phyloP scores from a whole-genome alignment of 2,797 vertebrate genomes.

The Gadopsis bispinosus region DNA sequence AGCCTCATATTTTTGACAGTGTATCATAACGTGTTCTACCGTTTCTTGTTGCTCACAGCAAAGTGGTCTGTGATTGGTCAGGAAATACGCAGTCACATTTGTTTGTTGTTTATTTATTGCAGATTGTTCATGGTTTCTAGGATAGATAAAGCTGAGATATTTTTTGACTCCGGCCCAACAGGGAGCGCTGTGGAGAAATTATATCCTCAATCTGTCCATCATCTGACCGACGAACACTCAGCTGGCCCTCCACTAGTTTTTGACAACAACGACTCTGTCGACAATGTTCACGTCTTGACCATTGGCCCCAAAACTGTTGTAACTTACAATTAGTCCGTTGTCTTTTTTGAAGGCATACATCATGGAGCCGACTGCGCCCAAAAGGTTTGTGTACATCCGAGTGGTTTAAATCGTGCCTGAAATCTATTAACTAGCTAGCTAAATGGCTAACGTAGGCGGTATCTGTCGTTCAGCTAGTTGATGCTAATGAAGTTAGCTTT shows the following conservation, averaged over 20 bases:
- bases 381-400: conserved; percentile 71
- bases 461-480: conserved; percentile 33
- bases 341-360: conserved; percentile 5
- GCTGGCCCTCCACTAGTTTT: conserved; percentile 73
- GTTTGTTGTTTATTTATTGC: background rate
- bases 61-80: conserved; percentile 70
- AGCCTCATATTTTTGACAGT: no score
- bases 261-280: conserved; percentile 72
- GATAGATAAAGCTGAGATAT: background rate
- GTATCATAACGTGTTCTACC: no score
- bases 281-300: conserved; percentile 71
- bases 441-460: conserved; percentile 46
- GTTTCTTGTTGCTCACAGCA: conserved; percentile 23
- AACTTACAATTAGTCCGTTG: background rate
- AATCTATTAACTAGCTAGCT: conserved; percentile 31
- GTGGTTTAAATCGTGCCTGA: conserved; percentile 17
- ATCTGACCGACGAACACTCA: conserved; percentile 51
- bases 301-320: background rate
- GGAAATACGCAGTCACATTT: background rate
- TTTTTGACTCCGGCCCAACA: conserved; percentile 40
- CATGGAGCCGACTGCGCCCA: conserved; percentile 81
- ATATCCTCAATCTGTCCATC: background rate
- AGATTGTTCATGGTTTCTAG: background rate
- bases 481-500: conserved; percentile 54
- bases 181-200: conserved; percentile 31